phyloP scores from a whole-genome alignment of 2,113 vertebrate species.

The Oreotragus oreotragus region DNA sequence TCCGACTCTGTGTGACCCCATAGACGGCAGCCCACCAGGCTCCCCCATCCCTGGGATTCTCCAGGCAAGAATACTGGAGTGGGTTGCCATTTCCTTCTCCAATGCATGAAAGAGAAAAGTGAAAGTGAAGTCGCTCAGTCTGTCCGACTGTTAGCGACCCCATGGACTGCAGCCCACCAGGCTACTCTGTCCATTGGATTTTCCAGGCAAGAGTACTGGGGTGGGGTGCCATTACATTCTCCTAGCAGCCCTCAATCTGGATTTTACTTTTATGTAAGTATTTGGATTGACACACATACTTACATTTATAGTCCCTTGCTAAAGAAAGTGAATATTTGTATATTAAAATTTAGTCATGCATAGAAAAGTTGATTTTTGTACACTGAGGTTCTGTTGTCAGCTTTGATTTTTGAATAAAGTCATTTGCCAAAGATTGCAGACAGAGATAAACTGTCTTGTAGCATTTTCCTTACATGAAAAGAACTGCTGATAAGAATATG shows the following conservation, averaged over 20 bases:
- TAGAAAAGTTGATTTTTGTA: neutral
- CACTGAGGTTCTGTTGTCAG: neutral
- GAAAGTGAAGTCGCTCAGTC: too few relatives aligned
- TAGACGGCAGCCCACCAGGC: too few relatives aligned
- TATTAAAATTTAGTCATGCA: neutral
- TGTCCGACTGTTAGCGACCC: too few relatives aligned
- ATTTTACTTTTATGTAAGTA: neutral
- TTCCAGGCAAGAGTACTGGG: too few relatives aligned
- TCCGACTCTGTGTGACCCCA: too few relatives aligned
- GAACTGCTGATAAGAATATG: constrained; percentile 33
- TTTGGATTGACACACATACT: neutral
- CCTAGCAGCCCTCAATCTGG: neutral
- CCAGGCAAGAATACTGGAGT: too few relatives aligned
- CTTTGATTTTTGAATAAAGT: neutral
- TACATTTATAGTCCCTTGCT: neutral
- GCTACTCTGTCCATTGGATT: too few relatives aligned
- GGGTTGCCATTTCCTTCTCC: too few relatives aligned
- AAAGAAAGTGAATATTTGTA: neutral
- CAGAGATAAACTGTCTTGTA: neutral
- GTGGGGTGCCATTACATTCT: too few relatives aligned
- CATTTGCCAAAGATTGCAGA: constrained; percentile 18
- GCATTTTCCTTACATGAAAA: constrained; percentile 20
- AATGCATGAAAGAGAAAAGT: too few relatives aligned
- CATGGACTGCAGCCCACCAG: too few relatives aligned
- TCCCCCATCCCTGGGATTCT: too few relatives aligned